Base-by-base conservation (phyloP, 2,888 invertebrate genomes). In the Neoascia interrupta region DNA sequence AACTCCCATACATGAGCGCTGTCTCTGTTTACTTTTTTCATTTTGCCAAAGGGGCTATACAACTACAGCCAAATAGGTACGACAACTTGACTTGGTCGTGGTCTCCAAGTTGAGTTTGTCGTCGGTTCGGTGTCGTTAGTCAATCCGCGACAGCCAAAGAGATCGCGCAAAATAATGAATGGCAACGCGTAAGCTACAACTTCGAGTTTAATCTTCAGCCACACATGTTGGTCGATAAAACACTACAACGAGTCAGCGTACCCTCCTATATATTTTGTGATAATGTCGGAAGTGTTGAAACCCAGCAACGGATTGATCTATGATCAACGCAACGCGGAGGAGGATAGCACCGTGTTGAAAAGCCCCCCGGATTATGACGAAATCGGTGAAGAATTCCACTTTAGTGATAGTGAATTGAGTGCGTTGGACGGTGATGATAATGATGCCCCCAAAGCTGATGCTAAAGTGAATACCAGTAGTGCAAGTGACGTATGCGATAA, bases 321-420 rank as follows among this genome's bases (percentile, higher is more conserved):
- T n/a, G 76, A 75, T 53, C 51, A 56, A 11, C 45, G 18, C 11
- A 72, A 8, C 21, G 10, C 11, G 37, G 60, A 58, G 56, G 53
- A 61, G 31, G 74, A 69, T 56, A 74, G 68, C 45, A 76, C 64
- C 51, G 53, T 56, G 11, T 74, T 34, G 36, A 70, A 63, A 11
- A 23, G 6, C 5, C 34, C 68, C 15, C 68, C 70, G 19, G 82
- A 81, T 51, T 83, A 83, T 82, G 85, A 85, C 81, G 84, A 84
- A 83, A 83, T 84, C 83, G 84, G 84, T 82, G 85, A 85, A 76
- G 84, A 85, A 81, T 86, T 85, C 81, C 84, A 85, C 81, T 86
- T 86, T 49, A 84, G 84, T 82, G 85, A 85, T 81, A 84, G 82
- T 81, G 85, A 86, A 81, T 82, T 85, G 36, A 82, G 83, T 60